Base-by-base conservation (phyloP, 2,888 invertebrate genomes). In the Pandemis heparana region DNA sequence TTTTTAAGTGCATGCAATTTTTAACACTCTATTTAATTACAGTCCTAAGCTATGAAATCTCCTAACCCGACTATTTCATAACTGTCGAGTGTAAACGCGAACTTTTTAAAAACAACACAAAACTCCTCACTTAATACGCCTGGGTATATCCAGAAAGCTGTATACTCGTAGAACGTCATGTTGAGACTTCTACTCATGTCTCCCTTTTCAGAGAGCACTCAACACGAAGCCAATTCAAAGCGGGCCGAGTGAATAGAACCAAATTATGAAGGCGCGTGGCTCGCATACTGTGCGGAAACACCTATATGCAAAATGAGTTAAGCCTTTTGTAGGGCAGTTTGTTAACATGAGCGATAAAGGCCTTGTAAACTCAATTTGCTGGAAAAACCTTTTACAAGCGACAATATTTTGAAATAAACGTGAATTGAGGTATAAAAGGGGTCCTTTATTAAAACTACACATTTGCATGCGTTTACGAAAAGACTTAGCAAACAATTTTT, bases 231-330 rank as follows among this genome's bases (percentile, higher is more conserved):
- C 60, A 59, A 69, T 74, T 74, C 60, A 64, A 60, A 63, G 56
- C 39, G 23, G 10, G 39, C 41, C 41, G 39, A 63, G 59, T 73
- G 73, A 73, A 73, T 73, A 69, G 63, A 23, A 64, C 56, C 53
- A 51, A 73, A 69, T 74, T 69, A 73, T 73, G 63, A 74, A 53
- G 14, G 43, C 60, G 38, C 69, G 73, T 69, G 73, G 32, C 63
- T 59, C 23, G 73, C 73, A 74, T 69, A 39, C 46, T 48, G 16
- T 38, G 43, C n/a, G 8, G 10, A 32, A 41, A 68, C 69, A 60
- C 69, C 56, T 60, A 41, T 60, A 41, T 56, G 53, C 48, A 14
- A 60, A 60, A 10, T 23, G 38, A 68, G 41, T 59, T 56, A 32
- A 51, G 43, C 0, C 60, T 48, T 68, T 69, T 73, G 38, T 59